Base-by-base conservation (phyloP, 2,797 vertebrate species). In the Simalia tracyae region DNA sequence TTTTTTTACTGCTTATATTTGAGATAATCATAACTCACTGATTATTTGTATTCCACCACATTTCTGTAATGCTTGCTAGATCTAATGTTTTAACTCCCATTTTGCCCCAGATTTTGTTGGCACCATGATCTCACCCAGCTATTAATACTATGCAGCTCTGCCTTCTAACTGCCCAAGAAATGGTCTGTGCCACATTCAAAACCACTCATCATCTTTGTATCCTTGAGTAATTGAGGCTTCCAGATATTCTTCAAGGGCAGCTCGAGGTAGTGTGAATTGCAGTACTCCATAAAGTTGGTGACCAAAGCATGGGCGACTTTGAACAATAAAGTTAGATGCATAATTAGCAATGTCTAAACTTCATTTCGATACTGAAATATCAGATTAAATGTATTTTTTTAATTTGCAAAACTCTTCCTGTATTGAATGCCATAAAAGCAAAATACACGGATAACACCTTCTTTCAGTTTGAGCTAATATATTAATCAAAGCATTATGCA, bases 361-460 rank as follows among this genome's bases (percentile, higher is more conserved):
- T 63, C 68, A 59, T 89, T 94, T 14, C 91, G 54, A 61, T 64
- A 54, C 46, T 31, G 86, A 92, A 17, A 87, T 89, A 89, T 31
- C 60, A 88, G 42, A 91, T 81, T 93, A 92, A 42, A 42, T 42
- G 3, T 56, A 93, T 2, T 22, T 90, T 89, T 93, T 92, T 93
- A 26, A 90, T 64, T 91, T 92, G 86, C 15, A 89, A 88, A 88
- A 26, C 54, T 42, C 66, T 90, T 93, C 56, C 56, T 92, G 4
- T 50, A 57, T 4, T 84, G 22, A 28, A 42, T 90, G 86, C 85
- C 63, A 92, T 57, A 84, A 59, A 42, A 91, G 50, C 89, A 87
- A 89, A 92, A 66, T 90, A 63, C 85, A 89, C 90, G 87, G 5
- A 87, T 92, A 86, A 54, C 56, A 22, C 86, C 68, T 89, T 91